These are phyloP conservation scores for Acridotheres tristis DNA, from an alignment of 2,797 vertebrate species.

Conservation along the genomic window DNA sequence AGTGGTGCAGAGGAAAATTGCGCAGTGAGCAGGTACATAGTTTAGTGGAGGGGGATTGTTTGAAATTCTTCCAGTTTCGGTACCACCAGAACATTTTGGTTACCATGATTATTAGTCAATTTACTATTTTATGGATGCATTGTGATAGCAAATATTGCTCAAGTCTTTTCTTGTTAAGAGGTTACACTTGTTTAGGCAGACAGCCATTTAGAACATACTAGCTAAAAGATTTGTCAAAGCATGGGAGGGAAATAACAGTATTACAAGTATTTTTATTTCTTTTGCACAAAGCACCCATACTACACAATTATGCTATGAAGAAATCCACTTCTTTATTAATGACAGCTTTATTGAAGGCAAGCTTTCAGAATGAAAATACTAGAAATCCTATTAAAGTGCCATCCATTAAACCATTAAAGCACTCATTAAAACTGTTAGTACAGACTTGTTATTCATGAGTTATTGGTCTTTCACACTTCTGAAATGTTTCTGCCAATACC, in stretches of 20 bases:
- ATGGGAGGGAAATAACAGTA: background rate
- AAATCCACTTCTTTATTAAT: conserved; percentile 62
- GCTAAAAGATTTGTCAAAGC: conserved; percentile 14
- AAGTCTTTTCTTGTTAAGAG: background rate
- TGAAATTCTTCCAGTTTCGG: background rate
- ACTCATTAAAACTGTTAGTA: conserved; percentile 75
- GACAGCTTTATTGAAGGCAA: conserved; percentile 68
- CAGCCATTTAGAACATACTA: background rate
- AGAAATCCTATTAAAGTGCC: conserved; percentile 73
- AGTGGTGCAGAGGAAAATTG: background rate
- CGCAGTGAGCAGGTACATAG: background rate
- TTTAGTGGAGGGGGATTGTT: background rate
- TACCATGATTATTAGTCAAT: background rate
- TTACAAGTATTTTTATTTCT: conserved; percentile 37
- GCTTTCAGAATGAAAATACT: conserved; percentile 70
- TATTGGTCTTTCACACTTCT: conserved; percentile 69
- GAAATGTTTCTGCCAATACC: conserved; percentile 66
- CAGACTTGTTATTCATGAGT: conserved; percentile 71
- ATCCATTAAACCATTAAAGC: conserved; percentile 76
- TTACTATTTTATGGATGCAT: background rate
- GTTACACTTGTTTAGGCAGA: background rate
- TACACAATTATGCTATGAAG: background rate
- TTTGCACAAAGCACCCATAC: conserved; percentile 6
- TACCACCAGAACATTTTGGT: background rate
- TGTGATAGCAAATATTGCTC: background rate